These are phyloP conservation scores for Leptodactylus fuscus DNA, from an alignment of 2,113 vertebrate species.

Conservation along the genomic window DNA sequence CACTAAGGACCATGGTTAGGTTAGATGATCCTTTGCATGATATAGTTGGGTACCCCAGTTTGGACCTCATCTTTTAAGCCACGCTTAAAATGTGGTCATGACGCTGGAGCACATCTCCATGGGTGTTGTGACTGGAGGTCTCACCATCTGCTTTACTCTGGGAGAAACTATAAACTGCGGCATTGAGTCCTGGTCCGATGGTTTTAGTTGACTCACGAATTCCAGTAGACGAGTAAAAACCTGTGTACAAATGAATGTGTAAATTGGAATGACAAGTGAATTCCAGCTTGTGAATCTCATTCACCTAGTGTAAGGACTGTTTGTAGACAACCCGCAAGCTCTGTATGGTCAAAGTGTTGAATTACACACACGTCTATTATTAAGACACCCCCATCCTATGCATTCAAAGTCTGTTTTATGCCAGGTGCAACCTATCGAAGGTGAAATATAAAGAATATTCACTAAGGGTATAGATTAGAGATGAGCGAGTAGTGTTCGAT, in stretches of 20 bases:
- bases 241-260: neutral
- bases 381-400: neutral
- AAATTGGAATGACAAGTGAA: constrained; percentile 10
- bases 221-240: constrained; percentile 40
- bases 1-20: no score
- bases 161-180: neutral
- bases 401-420: neutral
- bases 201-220: constrained; percentile 17
- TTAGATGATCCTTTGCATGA: no score
- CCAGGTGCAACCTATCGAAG: neutral
- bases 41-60: no score
- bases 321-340: constrained; percentile 2
- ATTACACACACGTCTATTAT: neutral
- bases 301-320: neutral
- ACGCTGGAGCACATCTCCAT: no score
- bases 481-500: no score
- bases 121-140: neutral
- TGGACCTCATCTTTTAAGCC: no score
- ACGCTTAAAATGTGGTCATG: no score
- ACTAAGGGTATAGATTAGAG: no score
- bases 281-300: constrained; percentile 10
- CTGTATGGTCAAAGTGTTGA: neutral
- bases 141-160: neutral
- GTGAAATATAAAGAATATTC: neutral
- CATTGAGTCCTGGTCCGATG: neutral